phyloP scores from a whole-genome alignment of 2,797 vertebrate genomes.

The Lophius americanus region DNA sequence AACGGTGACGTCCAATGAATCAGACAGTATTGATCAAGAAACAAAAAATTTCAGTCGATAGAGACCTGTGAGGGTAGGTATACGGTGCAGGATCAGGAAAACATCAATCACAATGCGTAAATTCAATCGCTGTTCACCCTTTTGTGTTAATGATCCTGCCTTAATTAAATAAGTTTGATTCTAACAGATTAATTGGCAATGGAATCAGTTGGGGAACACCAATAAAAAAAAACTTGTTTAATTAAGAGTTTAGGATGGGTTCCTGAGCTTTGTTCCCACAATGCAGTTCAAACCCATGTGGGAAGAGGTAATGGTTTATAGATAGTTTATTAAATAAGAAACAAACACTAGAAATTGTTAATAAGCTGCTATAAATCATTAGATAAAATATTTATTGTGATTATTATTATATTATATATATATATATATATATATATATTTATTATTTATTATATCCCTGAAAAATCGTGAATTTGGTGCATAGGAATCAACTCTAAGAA shows the following conservation, averaged over 20 bases:
- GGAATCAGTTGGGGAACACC: constrained; percentile 16
- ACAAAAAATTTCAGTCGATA: constrained; percentile 24
- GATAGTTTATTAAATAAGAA: no score
- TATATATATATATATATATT: no score
- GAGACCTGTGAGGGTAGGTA: constrained; percentile 16
- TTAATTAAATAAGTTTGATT: constrained; percentile 8
- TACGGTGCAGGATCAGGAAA: constrained; percentile 12
- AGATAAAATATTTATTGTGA: no score
- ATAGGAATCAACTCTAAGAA: no score
- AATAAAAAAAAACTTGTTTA: constrained; percentile 14
- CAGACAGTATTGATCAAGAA: constrained; percentile 19
- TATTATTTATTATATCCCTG: no score
- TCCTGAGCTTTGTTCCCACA: not conserved
- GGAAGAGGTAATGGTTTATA: no score
- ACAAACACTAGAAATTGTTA: no score
- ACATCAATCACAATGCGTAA: constrained; percentile 1
- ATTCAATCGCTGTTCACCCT: not conserved
- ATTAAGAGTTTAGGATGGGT: not conserved
- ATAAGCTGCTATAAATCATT: no score
- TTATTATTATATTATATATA: no score
- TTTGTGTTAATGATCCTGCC: constrained; percentile 11
- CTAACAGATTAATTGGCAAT: constrained; percentile 9
- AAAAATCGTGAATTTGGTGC: no score
- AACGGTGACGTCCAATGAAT: constrained; percentile 11
- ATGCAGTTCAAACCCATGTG: no score